Evolutionary conservation across 2,113 vertebrate genomes (phyloP).

Genomic region (Hemicordylus capensis): DNA sequence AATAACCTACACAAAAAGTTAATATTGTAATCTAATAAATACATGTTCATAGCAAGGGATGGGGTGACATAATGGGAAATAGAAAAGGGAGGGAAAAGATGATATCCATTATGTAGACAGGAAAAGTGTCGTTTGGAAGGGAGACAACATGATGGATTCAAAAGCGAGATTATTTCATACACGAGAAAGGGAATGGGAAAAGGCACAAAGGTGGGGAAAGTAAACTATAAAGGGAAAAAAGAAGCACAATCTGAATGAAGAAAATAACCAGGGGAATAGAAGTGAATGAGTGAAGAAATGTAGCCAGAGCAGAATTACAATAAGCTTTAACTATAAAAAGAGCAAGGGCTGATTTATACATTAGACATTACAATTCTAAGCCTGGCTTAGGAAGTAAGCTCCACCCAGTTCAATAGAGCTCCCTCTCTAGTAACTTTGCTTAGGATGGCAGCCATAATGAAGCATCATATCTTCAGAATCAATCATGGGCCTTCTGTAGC

Average conservation of each 20-base stretch:
- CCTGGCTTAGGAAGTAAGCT: neutral
- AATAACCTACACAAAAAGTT: neutral
- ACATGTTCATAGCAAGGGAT: neutral
- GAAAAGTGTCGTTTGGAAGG: neutral
- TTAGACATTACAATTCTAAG: neutral
- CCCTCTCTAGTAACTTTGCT: neutral
- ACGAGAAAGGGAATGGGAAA: neutral
- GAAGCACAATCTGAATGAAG: neutral
- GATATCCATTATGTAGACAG: neutral
- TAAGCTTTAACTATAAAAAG: neutral
- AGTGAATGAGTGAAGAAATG: neutral
- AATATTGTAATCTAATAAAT: neutral
- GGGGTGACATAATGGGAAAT: neutral
- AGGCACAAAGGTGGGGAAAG: neutral
- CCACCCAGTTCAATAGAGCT: neutral
- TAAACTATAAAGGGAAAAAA: neutral
- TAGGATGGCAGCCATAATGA: neutral
- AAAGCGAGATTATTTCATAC: neutral
- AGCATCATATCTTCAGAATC: neutral
- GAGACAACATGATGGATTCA: neutral
- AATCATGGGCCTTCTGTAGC: neutral
- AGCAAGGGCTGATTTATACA: neutral
- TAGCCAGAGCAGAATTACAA: neutral
- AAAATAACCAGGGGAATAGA: neutral
- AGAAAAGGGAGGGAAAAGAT: neutral